Conservation (phyloP, 1,140 invertebrate species). For the Tetramorium alpestre region DNA sequence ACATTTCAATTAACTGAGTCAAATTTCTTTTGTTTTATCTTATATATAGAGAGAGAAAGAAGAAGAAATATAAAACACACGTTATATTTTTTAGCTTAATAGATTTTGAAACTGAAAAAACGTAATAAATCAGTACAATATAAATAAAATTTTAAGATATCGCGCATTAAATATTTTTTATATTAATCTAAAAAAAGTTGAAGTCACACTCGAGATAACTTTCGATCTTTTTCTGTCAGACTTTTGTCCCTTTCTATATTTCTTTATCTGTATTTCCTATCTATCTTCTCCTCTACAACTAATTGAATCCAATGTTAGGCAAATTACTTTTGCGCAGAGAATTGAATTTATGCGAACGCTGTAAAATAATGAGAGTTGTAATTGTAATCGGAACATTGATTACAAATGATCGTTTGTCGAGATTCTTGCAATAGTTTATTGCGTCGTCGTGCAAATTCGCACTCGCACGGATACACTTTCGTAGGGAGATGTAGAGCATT, state of each 20-base stretch:
- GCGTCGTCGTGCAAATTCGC: conserved; percentile 22
- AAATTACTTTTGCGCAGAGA: neutral
- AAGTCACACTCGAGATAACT: neutral
- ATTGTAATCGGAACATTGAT: neutral
- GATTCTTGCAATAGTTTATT: conserved; percentile 46
- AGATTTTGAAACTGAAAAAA: neutral
- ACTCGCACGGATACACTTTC: conserved; percentile 31
- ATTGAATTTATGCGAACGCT: conserved; percentile 30
- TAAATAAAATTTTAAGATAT: neutral
- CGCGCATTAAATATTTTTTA: neutral
- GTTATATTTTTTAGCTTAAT: neutral
- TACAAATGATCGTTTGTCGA: conserved; percentile 5
- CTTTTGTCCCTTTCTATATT: neutral
- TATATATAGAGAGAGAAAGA: neutral
- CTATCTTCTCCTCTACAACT: neutral
- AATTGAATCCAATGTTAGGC: neutral
- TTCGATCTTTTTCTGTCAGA: neutral
- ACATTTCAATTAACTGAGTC: neutral
- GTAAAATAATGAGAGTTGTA: conserved; percentile 27
- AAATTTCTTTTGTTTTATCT: neutral
- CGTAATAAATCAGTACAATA: neutral
- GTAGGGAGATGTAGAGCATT: neutral
- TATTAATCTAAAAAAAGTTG: neutral
- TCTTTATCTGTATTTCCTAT: neutral
- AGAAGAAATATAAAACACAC: neutral